phyloP scores from a whole-genome alignment of 2,888 invertebrate genomes.

The Rotaria magnacalcarata region DNA sequence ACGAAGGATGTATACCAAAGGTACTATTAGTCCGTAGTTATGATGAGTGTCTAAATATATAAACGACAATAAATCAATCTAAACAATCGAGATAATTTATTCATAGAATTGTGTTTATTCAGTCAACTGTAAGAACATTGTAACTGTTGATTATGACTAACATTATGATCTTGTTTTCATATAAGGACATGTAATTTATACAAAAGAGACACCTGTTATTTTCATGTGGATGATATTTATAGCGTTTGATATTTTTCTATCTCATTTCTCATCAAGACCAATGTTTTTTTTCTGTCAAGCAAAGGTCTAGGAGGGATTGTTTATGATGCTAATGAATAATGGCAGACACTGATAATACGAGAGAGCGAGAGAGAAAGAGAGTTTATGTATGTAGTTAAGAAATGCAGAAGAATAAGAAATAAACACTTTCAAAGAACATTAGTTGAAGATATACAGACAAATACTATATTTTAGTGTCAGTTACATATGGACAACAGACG shows the following conservation, averaged over 20 bases:
- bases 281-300: neutral
- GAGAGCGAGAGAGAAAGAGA: neutral
- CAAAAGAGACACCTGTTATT: neutral
- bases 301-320: neutral
- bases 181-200: too few species aligned
- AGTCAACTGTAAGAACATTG: neutral
- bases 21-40: neutral
- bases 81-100: neutral
- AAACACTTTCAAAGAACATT: neutral
- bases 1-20: neutral
- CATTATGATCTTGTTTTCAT: too few species aligned
- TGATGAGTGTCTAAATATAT: neutral
- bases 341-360: neutral
- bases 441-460: neutral
- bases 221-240: neutral
- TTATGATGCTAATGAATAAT: slow-evolving; percentile 4
- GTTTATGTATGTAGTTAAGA: neutral
- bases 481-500: neutral
- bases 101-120: neutral
- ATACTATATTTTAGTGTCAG: neutral
- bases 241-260: neutral
- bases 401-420: neutral
- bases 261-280: neutral
- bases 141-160: too few species aligned
- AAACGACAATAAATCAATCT: neutral